phyloP scores from a whole-genome alignment of 2,888 invertebrate species.

The Flabesymbios commensalis region DNA sequence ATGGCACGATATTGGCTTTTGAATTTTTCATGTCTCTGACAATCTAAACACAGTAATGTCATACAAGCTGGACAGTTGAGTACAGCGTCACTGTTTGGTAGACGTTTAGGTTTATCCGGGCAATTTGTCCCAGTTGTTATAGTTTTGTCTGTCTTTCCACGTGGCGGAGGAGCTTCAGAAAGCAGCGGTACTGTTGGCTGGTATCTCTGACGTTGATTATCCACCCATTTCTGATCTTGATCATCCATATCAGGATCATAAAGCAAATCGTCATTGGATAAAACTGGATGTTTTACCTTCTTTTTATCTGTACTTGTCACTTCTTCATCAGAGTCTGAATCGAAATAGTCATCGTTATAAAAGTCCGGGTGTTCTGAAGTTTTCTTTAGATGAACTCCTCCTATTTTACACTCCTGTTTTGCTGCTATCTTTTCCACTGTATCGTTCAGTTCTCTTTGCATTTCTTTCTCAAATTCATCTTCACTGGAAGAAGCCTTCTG shows the following conservation, averaged over 20 bases:
- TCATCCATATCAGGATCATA: constrained; percentile 67
- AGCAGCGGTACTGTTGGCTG: too few relatives aligned
- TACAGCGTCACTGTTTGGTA: constrained; percentile 66
- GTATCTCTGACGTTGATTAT: constrained; percentile 59
- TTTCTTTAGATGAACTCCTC: too few relatives aligned
- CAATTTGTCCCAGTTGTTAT: background rate
- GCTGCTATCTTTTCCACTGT: constrained; percentile 45
- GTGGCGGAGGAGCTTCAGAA: too few relatives aligned
- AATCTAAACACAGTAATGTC: constrained; percentile 67
- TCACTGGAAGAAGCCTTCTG: constrained; percentile 53
- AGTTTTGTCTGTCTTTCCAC: background rate
- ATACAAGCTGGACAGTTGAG: constrained; percentile 69
- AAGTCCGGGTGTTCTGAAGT: constrained; percentile 18
- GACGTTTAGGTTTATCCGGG: constrained; percentile 26
- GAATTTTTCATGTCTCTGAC: constrained; percentile 66
- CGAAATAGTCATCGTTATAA: constrained; percentile 54
- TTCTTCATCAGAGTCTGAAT: constrained; percentile 52
- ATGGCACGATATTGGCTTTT: constrained; percentile 68
- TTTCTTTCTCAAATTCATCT: constrained; percentile 59
- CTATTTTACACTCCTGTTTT: too few relatives aligned
- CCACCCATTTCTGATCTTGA: constrained; percentile 66
- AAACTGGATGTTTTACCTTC: constrained; percentile 15
- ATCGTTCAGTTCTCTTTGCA: constrained; percentile 52
- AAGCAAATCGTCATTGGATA: constrained; percentile 62
- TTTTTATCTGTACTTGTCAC: constrained; percentile 30